phyloP scores from a whole-genome alignment of 92 coral and sea anemone species.

The Palythoa caribaeorum region DNA sequence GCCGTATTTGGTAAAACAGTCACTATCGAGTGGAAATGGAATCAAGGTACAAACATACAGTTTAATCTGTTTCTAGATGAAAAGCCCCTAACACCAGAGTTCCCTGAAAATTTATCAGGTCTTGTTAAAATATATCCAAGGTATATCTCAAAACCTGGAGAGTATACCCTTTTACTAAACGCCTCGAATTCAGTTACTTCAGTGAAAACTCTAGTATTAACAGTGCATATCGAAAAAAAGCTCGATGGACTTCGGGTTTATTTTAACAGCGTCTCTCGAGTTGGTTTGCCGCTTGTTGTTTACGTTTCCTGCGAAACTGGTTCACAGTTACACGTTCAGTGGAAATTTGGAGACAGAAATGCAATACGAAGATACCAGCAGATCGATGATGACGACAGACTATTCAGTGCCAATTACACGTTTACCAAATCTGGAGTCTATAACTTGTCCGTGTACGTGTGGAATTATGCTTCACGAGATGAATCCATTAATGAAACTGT shows the following conservation, averaged over 20 bases:
- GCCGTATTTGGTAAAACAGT: constrained; percentile 56
- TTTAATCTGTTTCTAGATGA: constrained; percentile 45
- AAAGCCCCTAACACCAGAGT: constrained; percentile 16
- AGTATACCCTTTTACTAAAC: constrained; percentile 62
- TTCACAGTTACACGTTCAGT: constrained; percentile 65
- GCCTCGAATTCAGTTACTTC: constrained; percentile 77
- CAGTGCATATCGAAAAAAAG: constrained; percentile 49
- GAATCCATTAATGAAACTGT: constrained; percentile 12
- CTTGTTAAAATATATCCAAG: constrained; percentile 39
- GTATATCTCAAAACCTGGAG: constrained; percentile 69
- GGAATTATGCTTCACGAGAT: constrained; percentile 57
- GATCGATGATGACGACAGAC: constrained; percentile 44
- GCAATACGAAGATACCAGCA: constrained; percentile 12
- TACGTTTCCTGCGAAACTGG: constrained; percentile 71
- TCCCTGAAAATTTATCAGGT: constrained; percentile 4
- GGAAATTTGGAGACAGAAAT: constrained; percentile 80
- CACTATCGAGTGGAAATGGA: constrained; percentile 74
- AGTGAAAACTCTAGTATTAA: constrained; percentile 38
- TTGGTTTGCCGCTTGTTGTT: constrained; percentile 60
- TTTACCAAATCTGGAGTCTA: constrained; percentile 63
- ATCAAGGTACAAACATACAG: constrained; percentile 65
- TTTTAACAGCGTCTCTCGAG: constrained; percentile 71
- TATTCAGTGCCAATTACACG: constrained; percentile 44
- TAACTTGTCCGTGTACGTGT: constrained; percentile 53
- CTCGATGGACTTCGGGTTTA: constrained; percentile 56